These are phyloP conservation scores for Anguilla japonica DNA, from an alignment of 2,113 vertebrate species.

Conservation along the genomic window DNA sequence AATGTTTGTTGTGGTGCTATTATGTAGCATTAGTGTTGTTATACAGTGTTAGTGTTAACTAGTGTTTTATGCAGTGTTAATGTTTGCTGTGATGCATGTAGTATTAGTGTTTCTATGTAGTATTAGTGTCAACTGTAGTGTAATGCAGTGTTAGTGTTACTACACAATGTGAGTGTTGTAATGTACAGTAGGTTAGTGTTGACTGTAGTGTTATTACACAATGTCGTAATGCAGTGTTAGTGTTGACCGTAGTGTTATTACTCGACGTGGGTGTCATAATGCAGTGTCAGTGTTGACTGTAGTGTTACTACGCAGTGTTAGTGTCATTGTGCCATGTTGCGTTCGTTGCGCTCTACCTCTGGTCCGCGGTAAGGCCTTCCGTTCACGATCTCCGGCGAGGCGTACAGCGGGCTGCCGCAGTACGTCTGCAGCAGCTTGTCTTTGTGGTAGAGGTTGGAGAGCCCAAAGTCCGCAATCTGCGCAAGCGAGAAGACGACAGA, in stretches of 20 bases:
- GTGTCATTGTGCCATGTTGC: neutral
- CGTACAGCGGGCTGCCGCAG: conserved; percentile 96
- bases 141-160: no score
- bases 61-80: no score
- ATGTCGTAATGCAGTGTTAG: no score
- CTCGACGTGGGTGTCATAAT: neutral
- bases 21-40: neutral
- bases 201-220: no score
- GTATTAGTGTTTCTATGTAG: no score
- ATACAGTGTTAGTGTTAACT: neutral
- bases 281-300: neutral
- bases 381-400: conserved; percentile 97
- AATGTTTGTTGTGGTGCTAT: no score
- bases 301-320: neutral
- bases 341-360: conserved; percentile 74
- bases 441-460: conserved; percentile 96
- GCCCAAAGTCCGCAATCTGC: conserved; percentile 96
- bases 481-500: conserved; percentile 40
- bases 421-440: conserved; percentile 96
- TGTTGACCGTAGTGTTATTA: neutral
- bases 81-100: no score
- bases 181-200: no score
- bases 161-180: no score
- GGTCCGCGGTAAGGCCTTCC: conserved; percentile 93
- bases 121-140: no score